phyloP scores from a whole-genome alignment of 2,113 vertebrate genomes.

The Daphoenositta chrysoptera region DNA sequence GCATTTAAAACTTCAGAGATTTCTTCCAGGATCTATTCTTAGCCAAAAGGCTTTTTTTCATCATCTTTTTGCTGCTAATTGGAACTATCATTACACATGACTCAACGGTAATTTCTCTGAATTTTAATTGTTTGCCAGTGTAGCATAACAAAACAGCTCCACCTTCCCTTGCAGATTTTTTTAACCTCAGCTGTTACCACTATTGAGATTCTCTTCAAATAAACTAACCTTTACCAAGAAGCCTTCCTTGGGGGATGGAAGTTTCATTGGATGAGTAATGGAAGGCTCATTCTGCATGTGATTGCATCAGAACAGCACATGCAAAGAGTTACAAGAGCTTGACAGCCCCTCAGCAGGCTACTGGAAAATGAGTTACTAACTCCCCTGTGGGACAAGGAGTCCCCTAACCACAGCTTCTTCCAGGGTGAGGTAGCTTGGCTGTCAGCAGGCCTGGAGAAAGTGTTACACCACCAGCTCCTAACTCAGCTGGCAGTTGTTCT shows the following conservation, averaged over 20 bases:
- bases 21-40: background rate
- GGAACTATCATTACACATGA: background rate
- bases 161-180: background rate
- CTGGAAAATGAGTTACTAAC: conserved; percentile 38
- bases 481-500: background rate
- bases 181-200: background rate
- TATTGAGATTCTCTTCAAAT: background rate
- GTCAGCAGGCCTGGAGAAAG: background rate
- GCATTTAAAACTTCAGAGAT: background rate
- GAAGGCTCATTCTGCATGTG: background rate
- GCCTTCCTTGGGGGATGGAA: background rate
- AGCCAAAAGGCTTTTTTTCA: background rate
- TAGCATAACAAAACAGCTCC: background rate
- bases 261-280: conserved; percentile 33
- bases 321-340: conserved; percentile 18
- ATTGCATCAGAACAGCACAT: background rate
- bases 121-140: background rate
- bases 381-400: background rate
- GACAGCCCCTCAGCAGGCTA: conserved; percentile 44
- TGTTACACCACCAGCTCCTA: background rate
- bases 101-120: background rate
- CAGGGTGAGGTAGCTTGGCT: conserved; percentile 22
- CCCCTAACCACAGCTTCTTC: conserved; percentile 25
- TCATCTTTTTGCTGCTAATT: background rate
- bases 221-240: conserved; percentile 18